Evolutionary conservation across 2,888 invertebrate species (phyloP).

Genomic region (Sminthurinus aureus): DNA sequence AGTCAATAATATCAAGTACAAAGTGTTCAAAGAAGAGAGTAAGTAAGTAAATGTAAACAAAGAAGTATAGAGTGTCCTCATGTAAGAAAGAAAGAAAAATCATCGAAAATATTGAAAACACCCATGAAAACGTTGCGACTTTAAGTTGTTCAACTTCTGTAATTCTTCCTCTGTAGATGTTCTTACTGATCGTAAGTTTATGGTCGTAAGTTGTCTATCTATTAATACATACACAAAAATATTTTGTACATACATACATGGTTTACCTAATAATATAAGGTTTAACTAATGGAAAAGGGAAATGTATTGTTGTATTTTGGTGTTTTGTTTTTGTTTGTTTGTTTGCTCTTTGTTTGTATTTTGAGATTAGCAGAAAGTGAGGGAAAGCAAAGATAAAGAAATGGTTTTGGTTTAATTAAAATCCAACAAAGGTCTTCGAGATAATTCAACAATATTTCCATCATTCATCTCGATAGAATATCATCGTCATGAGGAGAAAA

Average conservation of each 20-base stretch:
- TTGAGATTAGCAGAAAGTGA: background rate
- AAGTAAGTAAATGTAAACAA: background rate
- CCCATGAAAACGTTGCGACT: background rate
- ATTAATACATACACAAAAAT: no score
- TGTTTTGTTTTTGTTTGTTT: background rate
- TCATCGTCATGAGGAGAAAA: background rate
- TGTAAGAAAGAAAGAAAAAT: background rate
- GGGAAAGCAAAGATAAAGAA: no score
- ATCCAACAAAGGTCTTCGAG: background rate
- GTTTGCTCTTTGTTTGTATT: background rate
- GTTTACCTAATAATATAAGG: background rate
- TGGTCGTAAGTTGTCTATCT: no score
- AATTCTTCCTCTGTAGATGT: background rate
- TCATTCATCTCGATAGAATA: background rate
- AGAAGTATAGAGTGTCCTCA: background rate
- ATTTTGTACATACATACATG: background rate
- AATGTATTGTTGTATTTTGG: background rate
- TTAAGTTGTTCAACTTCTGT: background rate
- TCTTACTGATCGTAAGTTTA: background rate
- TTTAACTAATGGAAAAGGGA: background rate
- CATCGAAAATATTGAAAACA: background rate
- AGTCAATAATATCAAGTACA: no score
- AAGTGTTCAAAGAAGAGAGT: background rate
- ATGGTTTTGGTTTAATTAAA: background rate
- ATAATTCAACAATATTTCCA: background rate